Evolutionary conservation across 1,140 invertebrate species (phyloP).

Genomic region (Telenomus remus): DNA sequence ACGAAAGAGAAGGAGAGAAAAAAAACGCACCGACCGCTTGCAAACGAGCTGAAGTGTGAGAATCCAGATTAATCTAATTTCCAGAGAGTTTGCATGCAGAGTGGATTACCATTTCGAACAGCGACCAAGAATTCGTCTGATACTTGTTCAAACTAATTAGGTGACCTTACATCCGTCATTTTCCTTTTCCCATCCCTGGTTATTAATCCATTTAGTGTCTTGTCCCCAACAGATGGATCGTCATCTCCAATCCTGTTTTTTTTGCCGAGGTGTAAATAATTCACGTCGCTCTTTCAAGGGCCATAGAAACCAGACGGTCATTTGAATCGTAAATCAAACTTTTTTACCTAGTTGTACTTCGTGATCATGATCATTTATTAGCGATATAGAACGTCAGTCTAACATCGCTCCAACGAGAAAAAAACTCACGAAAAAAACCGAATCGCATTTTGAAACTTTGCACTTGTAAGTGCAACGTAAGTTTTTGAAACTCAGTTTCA

Average conservation of each 20-base stretch:
- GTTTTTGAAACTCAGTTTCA: no score
- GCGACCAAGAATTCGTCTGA: not conserved
- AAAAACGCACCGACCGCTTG: no score
- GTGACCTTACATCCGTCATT: not conserved
- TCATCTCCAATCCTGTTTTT: not conserved
- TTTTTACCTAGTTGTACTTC: not conserved
- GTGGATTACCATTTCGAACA: conserved; percentile 6
- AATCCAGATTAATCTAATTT: no score
- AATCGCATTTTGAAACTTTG: no score
- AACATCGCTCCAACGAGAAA: not conserved
- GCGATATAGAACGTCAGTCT: not conserved
- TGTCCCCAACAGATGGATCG: not conserved
- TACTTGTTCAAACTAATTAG: not conserved
- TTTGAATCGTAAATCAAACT: conserved; percentile 3
- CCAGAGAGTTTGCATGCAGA: not conserved
- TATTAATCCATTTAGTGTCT: conserved; percentile 1
- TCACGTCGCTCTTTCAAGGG: not conserved
- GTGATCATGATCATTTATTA: no score
- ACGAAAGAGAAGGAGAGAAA: no score
- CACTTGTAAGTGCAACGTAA: no score
- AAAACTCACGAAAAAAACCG: no score
- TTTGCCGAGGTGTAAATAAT: not conserved
- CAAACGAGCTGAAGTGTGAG: no score
- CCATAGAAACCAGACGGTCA: not conserved
- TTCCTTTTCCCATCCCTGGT: not conserved